Evolutionary conservation across 2,113 vertebrate genomes (phyloP).

Genomic region (Micromys minutus): DNA sequence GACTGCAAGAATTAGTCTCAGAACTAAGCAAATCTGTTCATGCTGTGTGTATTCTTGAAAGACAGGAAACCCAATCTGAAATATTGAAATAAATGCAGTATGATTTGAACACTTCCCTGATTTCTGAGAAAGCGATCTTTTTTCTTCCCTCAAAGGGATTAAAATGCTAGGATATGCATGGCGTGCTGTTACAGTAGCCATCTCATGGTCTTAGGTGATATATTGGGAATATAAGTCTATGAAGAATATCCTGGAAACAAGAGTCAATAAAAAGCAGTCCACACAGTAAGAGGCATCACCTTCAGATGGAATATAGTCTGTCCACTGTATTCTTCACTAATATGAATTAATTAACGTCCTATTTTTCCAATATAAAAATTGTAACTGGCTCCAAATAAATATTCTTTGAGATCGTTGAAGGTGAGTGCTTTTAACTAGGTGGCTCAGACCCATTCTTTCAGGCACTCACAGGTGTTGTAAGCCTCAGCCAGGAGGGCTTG

Average conservation of each 20-base stretch:
- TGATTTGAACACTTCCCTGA: neutral
- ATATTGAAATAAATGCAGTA: neutral
- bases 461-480: slow-evolving; percentile 73
- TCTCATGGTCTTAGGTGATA: neutral
- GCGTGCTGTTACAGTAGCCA: neutral
- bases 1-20: neutral
- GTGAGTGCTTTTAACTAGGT: slow-evolving; percentile 77
- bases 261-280: neutral
- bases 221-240: neutral
- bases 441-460: slow-evolving; percentile 70
- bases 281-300: neutral
- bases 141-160: neutral
- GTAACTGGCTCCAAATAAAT: neutral
- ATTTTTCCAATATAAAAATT: neutral
- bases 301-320: neutral
- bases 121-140: neutral
- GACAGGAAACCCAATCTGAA: neutral
- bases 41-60: neutral
- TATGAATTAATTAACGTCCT: neutral
- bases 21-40: neutral
- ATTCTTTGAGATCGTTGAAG: slow-evolving; percentile 12
- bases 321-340: neutral
- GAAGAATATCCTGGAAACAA: neutral
- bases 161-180: neutral
- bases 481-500: slow-evolving; percentile 57